Percentiles rank a stretch among this genome's conserved stretches.
Conservation (phyloP, 2,113 vertebrate genomes). For the Circaetus cinerascens region DNA sequence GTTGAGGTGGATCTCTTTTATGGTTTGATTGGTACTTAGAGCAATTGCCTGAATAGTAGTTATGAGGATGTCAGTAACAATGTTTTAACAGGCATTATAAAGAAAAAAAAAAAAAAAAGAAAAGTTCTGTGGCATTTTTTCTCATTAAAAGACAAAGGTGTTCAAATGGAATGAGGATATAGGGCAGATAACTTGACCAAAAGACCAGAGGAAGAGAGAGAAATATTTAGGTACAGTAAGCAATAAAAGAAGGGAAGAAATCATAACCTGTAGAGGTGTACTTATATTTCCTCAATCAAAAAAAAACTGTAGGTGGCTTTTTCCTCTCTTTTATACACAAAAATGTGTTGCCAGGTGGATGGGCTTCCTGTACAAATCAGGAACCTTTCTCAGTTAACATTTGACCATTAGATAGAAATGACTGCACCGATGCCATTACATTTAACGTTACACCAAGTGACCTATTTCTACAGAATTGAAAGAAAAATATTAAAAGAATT, state of each 20-base stretch:
- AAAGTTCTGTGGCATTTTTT: not conserved
- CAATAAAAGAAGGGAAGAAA: not conserved
- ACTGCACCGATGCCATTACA: not conserved
- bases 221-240: not conserved
- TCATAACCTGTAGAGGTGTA: not conserved
- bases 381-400: not conserved
- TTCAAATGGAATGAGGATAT: not conserved
- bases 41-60: not conserved
- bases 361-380: not conserved
- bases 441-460: not conserved
- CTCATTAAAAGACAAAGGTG: not conserved
- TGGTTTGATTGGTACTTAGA: not conserved
- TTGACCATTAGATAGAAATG: not conserved
- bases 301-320: not conserved
- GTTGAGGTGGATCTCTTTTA: not conserved
- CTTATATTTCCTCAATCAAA: not conserved
- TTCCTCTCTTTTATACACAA: not conserved
- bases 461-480: not conserved
- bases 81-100: not conserved
- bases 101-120: not conserved
- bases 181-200: not conserved
- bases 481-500: not conserved
- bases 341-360: not conserved
- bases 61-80: not conserved
- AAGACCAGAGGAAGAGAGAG: not conserved